Base-by-base conservation (phyloP, 1,140 invertebrate genomes). In the Cepaea nemoralis region DNA sequence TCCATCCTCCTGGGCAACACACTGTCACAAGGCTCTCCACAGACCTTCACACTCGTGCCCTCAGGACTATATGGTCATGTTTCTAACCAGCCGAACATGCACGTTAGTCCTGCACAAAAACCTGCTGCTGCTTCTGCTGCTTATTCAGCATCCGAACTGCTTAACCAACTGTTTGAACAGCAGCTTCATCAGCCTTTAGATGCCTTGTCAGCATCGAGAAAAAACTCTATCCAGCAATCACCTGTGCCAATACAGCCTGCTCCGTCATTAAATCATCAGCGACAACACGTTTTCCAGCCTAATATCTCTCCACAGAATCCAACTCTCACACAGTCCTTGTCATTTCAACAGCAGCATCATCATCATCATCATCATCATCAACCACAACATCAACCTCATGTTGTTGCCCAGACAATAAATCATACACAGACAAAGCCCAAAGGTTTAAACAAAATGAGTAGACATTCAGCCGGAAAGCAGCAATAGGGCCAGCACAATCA, bases 401-500 rank as follows among this genome's bases (percentile, higher is more conserved):
- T 35, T 16, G 10, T 45, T 27, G 55, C 27, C 0, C 31, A 37
- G n/a, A 37, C 14, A 24, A 24, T 42, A 33, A 48, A 14, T 12
- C 45, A 6, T 5, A 12, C 37, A 22, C 37, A 3, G 35, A 14
- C 2, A n/a, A 74, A 74, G n/a, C n/a, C 42, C 42, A 50, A 2
- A 5, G 50, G 27, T 12, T 14, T 27, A 74, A 77, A 77, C 59
- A 55, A 35, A 63, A 27, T 27, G n/a, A 19, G n/a, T 19, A 63
- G 27, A 5, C 6, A 27, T 22, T 35, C 27, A 8, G 39, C 19
- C 19, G 22, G 55, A 45, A 63, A 55, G 24, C 1, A 50, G 19
- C 39, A 37, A 5, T 40, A 75, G 45, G 27, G 74, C 69, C 63
- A 76, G 74, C 37, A 27, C 71, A n/a, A 50, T 81, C 45, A 82